A percentile compares a stretch with the other conserved stretches of the same genome.
phyloP scores from a whole-genome alignment of 2,797 vertebrate species.

The Notoglanidium macrostoma region DNA sequence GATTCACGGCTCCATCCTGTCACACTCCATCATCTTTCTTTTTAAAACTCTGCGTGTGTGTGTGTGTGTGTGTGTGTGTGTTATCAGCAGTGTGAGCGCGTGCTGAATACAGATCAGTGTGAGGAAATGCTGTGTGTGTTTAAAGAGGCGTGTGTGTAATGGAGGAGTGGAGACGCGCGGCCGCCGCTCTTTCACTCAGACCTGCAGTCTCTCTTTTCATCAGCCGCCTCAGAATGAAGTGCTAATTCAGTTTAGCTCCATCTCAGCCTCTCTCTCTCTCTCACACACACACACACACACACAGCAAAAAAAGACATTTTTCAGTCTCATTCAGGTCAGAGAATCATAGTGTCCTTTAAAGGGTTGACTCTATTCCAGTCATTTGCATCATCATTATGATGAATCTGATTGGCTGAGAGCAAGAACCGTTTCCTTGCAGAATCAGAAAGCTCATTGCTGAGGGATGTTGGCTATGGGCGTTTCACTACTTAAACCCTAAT shows the following conservation, averaged over 20 bases:
- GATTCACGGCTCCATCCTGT: not conserved
- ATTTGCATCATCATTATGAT: not conserved
- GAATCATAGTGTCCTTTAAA: not conserved
- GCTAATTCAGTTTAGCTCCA: constrained; percentile 6
- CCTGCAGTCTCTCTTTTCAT: constrained; percentile 26
- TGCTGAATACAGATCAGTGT: constrained; percentile 15
- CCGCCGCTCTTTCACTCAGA: constrained; percentile 7
- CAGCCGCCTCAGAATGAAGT: constrained; percentile 19
- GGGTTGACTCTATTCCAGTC: not conserved
- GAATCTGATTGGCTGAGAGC: not conserved
- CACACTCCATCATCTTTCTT: constrained; percentile 24
- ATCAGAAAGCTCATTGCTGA: not conserved
- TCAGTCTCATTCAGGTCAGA: not conserved
- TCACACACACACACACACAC: not conserved
- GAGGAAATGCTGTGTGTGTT: constrained; percentile 7
- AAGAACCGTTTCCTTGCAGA: not conserved
- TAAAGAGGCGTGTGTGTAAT: not conserved
- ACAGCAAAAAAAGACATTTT: not conserved
- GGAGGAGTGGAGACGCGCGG: constrained; percentile 16
- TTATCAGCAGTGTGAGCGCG: constrained; percentile 13
- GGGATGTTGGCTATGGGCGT: not conserved
- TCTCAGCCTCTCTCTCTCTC: not conserved
- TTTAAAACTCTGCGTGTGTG: not conserved
- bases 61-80: constrained; percentile 11
- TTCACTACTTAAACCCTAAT: not conserved